These are phyloP conservation scores for Cydia fagiglandana DNA, from an alignment of 1,140 invertebrate species.

Conservation along the genomic window DNA sequence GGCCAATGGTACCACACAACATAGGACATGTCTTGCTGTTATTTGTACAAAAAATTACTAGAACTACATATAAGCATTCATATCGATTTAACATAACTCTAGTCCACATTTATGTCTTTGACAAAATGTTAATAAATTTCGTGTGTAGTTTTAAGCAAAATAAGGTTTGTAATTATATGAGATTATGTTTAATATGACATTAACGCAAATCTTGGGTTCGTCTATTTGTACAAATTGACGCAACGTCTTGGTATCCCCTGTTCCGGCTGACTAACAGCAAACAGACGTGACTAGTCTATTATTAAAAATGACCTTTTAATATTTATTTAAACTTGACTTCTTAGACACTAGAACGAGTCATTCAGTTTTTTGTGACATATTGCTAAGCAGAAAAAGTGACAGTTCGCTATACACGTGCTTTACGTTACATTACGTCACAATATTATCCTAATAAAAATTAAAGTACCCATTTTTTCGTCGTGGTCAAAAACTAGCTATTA, in stretches of 20 bases:
- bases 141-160: neutral
- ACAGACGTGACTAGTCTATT: neutral
- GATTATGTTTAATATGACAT: neutral
- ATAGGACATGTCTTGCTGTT: neutral
- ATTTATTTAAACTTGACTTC: constrained; percentile 21
- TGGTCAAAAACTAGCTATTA: too few relatives aligned
- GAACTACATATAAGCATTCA: too few relatives aligned
- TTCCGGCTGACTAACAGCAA: constrained; percentile 25
- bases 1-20: too few relatives aligned
- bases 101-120: too few relatives aligned
- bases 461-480: too few relatives aligned
- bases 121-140: neutral
- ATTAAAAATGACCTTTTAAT: constrained; percentile 14
- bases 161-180: neutral
- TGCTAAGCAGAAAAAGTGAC: neutral
- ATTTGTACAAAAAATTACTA: neutral
- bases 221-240: constrained; percentile 12
- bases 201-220: neutral
- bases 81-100: too few relatives aligned
- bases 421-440: too few relatives aligned
- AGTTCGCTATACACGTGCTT: too few relatives aligned
- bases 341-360: neutral
- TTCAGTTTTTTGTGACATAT: neutral
- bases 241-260: neutral
- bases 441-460: too few relatives aligned